Evolutionary conservation across 2,113 vertebrate genomes (phyloP), one percentile per base, ranked within the genome.

Genomic region (Pluvianellus socialis): DNA sequence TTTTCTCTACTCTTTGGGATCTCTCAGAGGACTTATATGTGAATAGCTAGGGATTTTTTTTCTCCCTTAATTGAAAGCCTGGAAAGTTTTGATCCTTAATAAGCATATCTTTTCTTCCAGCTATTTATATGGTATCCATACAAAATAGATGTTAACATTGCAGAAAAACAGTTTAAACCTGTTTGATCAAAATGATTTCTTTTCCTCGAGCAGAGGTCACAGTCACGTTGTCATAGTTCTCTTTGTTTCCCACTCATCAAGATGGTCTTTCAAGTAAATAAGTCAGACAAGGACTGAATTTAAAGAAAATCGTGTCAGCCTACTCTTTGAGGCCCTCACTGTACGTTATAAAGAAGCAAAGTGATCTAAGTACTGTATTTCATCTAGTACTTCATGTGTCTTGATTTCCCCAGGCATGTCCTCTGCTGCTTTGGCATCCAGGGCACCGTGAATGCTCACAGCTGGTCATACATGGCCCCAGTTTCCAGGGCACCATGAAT

Each of bases 41-140:
- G 47, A 88, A 71, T 52, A 80, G 26, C 47, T 55, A 83, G 38
- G 2, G 6, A 16, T 0, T 47, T 70, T 53, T 77, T 81, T 56
- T 0, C 0, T 58, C 59, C 17, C 17, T 80, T 92, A 92, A 76
- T 47, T 73, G 45, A 93, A 93, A 95, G 42, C 38, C 12, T 66
- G 35, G 38, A 50, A 92, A 62, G 15, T 86, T 92, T 90, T 91
- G 74, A 93, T 90, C 49, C 5, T 90, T 86, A 93, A 44, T 82
- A 94, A 77, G 35, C 18, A 4, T 66, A 10, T 81, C 2, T 95
- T 93, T 90, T 94, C 79, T 95, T 86, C 62, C 23, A 49, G 50
- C 50, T 88, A 27, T 80, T 95, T 88, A 35, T 84, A 26, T 33
- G 55, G 8, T 50, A 32, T 49, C 32, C 56, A 38, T 56, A 67